Conservation (phyloP, 1,140 invertebrate genomes). For the Pogonomyrmex californicus region DNA sequence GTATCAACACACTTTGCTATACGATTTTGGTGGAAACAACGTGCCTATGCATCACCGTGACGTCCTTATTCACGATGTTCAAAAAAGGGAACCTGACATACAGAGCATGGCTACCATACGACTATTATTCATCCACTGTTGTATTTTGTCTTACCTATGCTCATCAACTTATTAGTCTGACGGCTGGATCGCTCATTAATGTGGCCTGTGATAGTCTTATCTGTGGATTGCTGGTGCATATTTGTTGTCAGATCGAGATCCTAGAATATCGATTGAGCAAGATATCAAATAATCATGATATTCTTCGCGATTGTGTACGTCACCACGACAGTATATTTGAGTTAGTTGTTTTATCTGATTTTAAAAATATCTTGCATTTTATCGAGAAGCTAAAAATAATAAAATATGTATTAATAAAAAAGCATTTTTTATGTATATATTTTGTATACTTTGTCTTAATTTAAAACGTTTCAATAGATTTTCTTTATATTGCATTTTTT, state of each 20-base stretch:
- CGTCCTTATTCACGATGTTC: slow-evolving; percentile 7
- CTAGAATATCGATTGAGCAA: slow-evolving; percentile 58
- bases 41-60: background rate
- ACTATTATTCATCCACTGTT: slow-evolving; percentile 8
- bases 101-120: slow-evolving; percentile 65
- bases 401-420: background rate
- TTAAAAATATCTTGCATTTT: background rate
- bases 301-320: slow-evolving; percentile 33
- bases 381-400: background rate
- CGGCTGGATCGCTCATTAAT: slow-evolving; percentile 40
- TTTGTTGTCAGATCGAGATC: slow-evolving; percentile 68
- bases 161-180: slow-evolving; percentile 51
- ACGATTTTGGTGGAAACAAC: slow-evolving; percentile 14
- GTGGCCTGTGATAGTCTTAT: slow-evolving; percentile 66
- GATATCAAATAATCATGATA: background rate
- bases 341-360: slow-evolving; percentile 56
- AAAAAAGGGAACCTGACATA: slow-evolving; percentile 7
- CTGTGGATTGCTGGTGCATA: slow-evolving; percentile 64
- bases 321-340: slow-evolving; percentile 53
- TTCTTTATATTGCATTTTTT: background rate
- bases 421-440: background rate
- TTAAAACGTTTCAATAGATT: background rate
- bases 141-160: slow-evolving; percentile 44
- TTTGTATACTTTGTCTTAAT: slow-evolving; percentile 55
- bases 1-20: slow-evolving; percentile 27